Conservation (phyloP, 1,140 invertebrate genomes). For the Pemphigus obesinymphae region DNA sequence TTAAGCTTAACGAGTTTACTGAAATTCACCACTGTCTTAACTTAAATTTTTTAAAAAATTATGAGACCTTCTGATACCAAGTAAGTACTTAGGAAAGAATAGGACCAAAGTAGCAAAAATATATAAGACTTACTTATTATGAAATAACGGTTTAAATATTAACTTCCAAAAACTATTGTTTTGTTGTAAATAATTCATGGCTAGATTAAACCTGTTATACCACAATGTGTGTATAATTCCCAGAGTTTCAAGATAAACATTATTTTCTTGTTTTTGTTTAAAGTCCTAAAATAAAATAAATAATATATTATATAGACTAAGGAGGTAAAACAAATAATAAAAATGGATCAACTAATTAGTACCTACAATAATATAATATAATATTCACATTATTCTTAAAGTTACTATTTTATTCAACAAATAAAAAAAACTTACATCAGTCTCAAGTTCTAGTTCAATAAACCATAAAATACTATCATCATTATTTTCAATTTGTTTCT, state of each 20-base stretch:
- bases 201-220: slow-evolving; percentile 36
- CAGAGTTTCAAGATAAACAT: slow-evolving; percentile 27
- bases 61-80: too few species aligned
- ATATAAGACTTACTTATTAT: slow-evolving; percentile 22
- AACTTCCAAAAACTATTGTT: slow-evolving; percentile 28
- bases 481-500: slow-evolving; percentile 32
- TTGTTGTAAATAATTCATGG: slow-evolving; percentile 38
- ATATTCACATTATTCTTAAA: too few species aligned
- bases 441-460: slow-evolving; percentile 31
- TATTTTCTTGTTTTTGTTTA: slow-evolving; percentile 33
- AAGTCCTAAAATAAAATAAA: slow-evolving; percentile 4
- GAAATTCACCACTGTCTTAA: too few species aligned
- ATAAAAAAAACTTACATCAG: slow-evolving; percentile 29
- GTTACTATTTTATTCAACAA: too few species aligned
- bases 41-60: too few species aligned
- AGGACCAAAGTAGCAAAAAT: too few species aligned
- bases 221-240: slow-evolving; percentile 31
- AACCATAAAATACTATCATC: slow-evolving; percentile 36
- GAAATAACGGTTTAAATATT: slow-evolving; percentile 33
- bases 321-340: too few species aligned
- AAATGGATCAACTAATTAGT: too few species aligned
- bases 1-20: too few species aligned
- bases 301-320: too few species aligned
- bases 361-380: too few species aligned
- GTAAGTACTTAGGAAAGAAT: too few species aligned